A percentile compares a stretch with the other conserved stretches of the same genome.
phyloP scores from a whole-genome alignment of 2,113 vertebrate genomes.

The Melanerpes formicivorus region DNA sequence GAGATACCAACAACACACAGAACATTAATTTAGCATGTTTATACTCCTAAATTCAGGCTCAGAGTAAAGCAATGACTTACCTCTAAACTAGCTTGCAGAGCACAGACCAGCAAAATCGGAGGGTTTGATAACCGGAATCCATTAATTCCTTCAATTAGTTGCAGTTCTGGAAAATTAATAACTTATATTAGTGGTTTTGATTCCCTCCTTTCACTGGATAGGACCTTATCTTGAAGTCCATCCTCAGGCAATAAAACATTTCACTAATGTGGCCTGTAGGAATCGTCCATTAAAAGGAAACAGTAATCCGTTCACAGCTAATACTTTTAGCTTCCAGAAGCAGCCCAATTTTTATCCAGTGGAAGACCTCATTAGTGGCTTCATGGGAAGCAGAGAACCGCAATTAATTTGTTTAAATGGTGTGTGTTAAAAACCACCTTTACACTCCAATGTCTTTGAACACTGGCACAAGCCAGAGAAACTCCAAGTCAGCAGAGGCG shows the following conservation, averaged over 20 bases:
- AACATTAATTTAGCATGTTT: background rate
- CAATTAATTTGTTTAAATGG: conserved; percentile 63
- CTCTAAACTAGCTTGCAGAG: conserved; percentile 94
- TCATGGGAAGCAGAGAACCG: conserved; percentile 30
- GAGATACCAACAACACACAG: background rate
- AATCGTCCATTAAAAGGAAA: conserved; percentile 47
- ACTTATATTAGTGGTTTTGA: conserved; percentile 45
- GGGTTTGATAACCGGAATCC: conserved; percentile 95
- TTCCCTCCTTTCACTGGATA: conserved; percentile 27
- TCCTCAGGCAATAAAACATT: conserved; percentile 22
- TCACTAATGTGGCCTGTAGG: conserved; percentile 39
- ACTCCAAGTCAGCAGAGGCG: conserved; percentile 34
- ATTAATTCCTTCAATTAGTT: conserved; percentile 86
- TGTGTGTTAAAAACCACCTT: conserved; percentile 51
- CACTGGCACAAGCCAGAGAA: conserved; percentile 25
- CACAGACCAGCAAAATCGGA: conserved; percentile 90
- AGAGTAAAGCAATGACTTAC: conserved; percentile 75
- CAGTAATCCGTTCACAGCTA: conserved; percentile 33
- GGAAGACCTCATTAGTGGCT: conserved; percentile 62
- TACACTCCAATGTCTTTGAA: conserved; percentile 48
- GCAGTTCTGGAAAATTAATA: conserved; percentile 81
- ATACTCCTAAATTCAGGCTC: background rate
- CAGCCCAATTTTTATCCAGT: conserved; percentile 33
- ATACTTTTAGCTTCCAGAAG: conserved; percentile 31
- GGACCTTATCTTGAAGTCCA: conserved; percentile 40